Conservation (phyloP, 2,113 vertebrate species). For the Larimichthys polyactis region DNA sequence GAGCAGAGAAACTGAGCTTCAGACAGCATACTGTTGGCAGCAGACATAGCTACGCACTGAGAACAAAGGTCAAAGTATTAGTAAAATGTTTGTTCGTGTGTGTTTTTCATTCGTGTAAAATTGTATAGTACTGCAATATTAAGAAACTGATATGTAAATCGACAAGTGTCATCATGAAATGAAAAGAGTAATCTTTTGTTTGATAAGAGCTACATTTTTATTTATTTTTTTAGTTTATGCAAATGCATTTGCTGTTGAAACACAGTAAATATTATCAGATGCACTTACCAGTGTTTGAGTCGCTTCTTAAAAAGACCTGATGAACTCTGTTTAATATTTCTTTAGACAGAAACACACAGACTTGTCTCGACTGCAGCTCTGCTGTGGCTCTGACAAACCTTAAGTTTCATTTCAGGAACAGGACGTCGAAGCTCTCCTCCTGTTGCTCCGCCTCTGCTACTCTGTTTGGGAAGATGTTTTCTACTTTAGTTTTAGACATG, state of each 20-base stretch:
- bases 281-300: constrained; percentile 16
- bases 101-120: no score
- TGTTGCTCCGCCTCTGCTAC: constrained; percentile 2
- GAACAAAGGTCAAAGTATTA: background rate
- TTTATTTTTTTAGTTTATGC: no score
- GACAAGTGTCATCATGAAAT: background rate
- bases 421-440: background rate
- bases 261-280: background rate
- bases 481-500: background rate
- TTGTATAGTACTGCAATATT: no score
- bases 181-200: background rate
- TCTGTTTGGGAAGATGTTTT: background rate
- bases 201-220: background rate
- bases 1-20: constrained; percentile 23
- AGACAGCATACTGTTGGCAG: background rate
- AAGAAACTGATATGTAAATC: background rate
- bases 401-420: constrained; percentile 4
- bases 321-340: background rate
- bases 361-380: background rate
- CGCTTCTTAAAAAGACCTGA: background rate
- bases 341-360: background rate
- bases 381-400: background rate
- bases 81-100: background rate
- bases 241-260: background rate
- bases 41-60: constrained; percentile 24